A percentile compares a stretch with the other conserved stretches of the same genome.
Conservation (phyloP, 2,797 vertebrate species). For the Trachurus trachurus region DNA sequence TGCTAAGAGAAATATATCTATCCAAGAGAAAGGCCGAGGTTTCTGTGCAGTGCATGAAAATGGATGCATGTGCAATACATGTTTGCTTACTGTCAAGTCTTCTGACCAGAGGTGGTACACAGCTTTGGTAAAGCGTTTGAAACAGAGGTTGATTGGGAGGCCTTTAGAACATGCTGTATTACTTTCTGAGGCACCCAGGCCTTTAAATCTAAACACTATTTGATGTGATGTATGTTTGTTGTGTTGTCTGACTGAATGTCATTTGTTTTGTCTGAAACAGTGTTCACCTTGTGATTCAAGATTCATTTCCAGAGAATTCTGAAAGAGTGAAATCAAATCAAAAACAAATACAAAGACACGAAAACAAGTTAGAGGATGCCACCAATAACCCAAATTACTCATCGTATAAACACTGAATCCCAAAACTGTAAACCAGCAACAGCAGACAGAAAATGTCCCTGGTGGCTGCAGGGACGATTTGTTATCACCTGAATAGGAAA, state of each 20-base stretch:
- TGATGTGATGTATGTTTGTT: neutral
- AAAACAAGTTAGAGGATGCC: neutral
- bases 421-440: neutral
- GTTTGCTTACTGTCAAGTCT: neutral
- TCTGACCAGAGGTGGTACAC: conserved; percentile 10
- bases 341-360: neutral
- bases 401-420: neutral
- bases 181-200: neutral
- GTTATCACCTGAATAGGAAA: neutral
- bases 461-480: neutral
- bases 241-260: neutral
- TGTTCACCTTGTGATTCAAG: neutral
- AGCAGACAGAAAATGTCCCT: neutral
- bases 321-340: conserved; percentile 27
- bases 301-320: conserved; percentile 1
- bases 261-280: neutral
- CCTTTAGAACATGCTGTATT: conserved; percentile 10
- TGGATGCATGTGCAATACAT: neutral
- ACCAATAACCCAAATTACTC: neutral
- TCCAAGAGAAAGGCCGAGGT: conserved; percentile 20
- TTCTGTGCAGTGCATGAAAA: conserved; percentile 8
- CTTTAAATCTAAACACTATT: neutral
- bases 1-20: neutral
- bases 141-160: too few species aligned
- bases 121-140: neutral